Conservation (phyloP, 2,113 vertebrate species). For the Rissa tridactyla region DNA sequence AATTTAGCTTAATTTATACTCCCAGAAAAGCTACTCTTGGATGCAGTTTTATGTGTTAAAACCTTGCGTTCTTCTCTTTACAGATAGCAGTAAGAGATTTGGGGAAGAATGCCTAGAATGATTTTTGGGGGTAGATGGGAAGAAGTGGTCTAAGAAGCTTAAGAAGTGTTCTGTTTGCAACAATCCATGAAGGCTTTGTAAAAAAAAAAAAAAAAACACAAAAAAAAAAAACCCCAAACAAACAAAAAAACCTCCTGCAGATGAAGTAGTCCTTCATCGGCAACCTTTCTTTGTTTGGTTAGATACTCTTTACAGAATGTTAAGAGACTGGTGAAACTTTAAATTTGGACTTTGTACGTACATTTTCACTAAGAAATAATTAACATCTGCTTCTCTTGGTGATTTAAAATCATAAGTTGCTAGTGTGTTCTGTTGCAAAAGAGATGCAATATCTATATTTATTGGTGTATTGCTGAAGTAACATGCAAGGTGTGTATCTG, state of each 20-base stretch:
- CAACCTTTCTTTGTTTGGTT: neutral
- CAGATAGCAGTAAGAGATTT: neutral
- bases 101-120: neutral
- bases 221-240: too few relatives aligned
- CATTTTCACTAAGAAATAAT: neutral
- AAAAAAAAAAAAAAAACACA: neutral
- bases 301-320: neutral
- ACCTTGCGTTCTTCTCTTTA: neutral
- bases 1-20: neutral
- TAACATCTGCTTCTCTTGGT: neutral
- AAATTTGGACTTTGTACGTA: neutral
- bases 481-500: neutral
- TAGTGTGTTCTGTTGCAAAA: neutral
- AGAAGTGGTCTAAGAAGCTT: neutral
- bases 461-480: neutral
- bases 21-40: neutral
- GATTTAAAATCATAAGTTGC: neutral
- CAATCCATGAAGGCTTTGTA: neutral
- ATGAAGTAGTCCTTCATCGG: neutral
- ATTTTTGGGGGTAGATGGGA: neutral
- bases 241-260: neutral
- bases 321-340: neutral
- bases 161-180: neutral
- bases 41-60: neutral
- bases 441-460: neutral